Conservation (phyloP, 2,888 invertebrate species). For the Eilema griseolum region DNA sequence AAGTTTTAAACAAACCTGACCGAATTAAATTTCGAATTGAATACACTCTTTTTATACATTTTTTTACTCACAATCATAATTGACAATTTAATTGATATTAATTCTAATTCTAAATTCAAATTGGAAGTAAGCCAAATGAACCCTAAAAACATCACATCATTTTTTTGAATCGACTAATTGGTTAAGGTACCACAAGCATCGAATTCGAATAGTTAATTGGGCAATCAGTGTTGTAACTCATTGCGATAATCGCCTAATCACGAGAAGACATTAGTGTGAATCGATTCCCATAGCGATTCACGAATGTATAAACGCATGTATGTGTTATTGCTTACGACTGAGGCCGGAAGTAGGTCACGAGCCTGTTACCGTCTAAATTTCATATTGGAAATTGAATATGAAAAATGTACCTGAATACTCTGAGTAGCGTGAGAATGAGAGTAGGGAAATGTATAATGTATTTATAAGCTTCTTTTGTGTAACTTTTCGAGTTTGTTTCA, state of each 20-base stretch:
- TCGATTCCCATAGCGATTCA: conserved; percentile 9
- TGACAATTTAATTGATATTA: neutral
- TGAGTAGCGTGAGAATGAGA: neutral
- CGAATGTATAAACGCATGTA: conserved; percentile 17
- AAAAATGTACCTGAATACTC: conserved; percentile 6
- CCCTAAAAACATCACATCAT: neutral
- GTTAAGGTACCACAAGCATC: conserved; percentile 14
- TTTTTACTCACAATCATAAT: neutral
- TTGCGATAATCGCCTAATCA: conserved; percentile 25
- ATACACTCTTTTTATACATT: neutral
- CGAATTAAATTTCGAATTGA: neutral
- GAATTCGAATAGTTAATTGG: conserved; percentile 26
- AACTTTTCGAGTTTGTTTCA: neutral
- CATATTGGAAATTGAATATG: conserved; percentile 3
- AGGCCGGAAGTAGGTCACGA: conserved; percentile 5
- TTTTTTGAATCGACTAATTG: conserved; percentile 20
- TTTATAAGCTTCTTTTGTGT: neutral
- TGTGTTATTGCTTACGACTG: neutral
- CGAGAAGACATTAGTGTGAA: neutral
- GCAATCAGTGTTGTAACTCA: conserved; percentile 30
- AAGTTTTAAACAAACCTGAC: neutral
- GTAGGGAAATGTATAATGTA: neutral
- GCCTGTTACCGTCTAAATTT: neutral
- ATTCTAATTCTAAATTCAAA: conserved; percentile 5
- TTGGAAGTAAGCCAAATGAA: neutral